Evolutionary conservation across 1,140 invertebrate species (phyloP).

Genomic region (Gonatopus flavifemur): DNA sequence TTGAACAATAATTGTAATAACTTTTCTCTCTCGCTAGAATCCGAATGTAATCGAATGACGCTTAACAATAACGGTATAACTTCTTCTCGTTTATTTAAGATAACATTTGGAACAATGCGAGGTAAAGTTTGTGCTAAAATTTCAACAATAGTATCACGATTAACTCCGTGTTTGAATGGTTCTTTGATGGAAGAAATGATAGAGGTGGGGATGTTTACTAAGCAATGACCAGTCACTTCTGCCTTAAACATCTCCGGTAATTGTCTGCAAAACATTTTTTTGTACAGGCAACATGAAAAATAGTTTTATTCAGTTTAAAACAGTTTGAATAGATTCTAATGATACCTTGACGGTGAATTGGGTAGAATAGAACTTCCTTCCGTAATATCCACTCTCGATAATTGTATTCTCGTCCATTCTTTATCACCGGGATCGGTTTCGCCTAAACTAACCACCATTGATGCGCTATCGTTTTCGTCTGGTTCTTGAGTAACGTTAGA

Average conservation of each 20-base stretch:
- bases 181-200: slow-evolving; percentile 48
- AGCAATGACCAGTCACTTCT: slow-evolving; percentile 57
- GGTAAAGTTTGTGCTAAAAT: slow-evolving; percentile 59
- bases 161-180: slow-evolving; percentile 49
- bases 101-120: slow-evolving; percentile 70
- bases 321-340: neutral
- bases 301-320: neutral
- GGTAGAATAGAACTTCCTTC: slow-evolving; percentile 30
- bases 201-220: slow-evolving; percentile 42
- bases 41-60: slow-evolving; percentile 66
- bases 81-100: slow-evolving; percentile 72
- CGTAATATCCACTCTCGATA: slow-evolving; percentile 36
- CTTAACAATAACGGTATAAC: slow-evolving; percentile 72
- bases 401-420: slow-evolving; percentile 52
- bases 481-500: slow-evolving; percentile 37
- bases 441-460: slow-evolving; percentile 46
- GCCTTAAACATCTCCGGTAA: slow-evolving; percentile 61
- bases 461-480: slow-evolving; percentile 48
- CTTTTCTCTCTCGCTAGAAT: slow-evolving; percentile 65
- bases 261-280: slow-evolving; percentile 37
- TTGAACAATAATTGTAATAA: slow-evolving; percentile 74
- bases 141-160: slow-evolving; percentile 50
- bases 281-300: neutral
- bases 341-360: slow-evolving; percentile 36
- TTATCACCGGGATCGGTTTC: slow-evolving; percentile 54